Evolutionary conservation across 2,113 vertebrate species (phyloP), one percentile per base, ranked within the genome.

Genomic region (Gadus chalcogrammus): DNA sequence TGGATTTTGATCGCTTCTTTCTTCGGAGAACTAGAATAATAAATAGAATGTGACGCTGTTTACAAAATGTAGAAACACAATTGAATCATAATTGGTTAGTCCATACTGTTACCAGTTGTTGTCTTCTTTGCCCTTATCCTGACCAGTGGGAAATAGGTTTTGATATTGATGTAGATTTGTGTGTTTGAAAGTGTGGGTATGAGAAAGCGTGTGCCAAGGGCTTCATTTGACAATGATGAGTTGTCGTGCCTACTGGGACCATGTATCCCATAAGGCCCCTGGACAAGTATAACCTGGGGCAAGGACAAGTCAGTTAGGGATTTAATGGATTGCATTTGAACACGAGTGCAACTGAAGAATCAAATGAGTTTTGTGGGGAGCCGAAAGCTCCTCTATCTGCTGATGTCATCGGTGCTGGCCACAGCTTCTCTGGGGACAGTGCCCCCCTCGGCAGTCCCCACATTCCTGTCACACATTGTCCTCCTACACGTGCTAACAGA

Each of bases 361-460:
- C 3, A 53, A 28, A 63, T 72, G 13, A 1, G 59, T 60, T 56
- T 3, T 22, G 55, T 65, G 7, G n/a, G 42, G 20, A n/a, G 15
- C 75, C 65, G 59, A 0, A 27, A 62, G 13, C 18, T 63, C 52
- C 35, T 65, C 69, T 68, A 13, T 35, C 68, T 61, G 76, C 76
- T 73, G 77, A 74, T 67, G 67, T 82, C 71, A 77, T 68, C 70
- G 55, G 22, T 0, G 63, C 0, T n/a, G 2, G 55, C 31, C 31
- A 5, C 31, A 35, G 31, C 31, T 35, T 73, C 73, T 70, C 75
- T 74, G 76, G 53, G 79, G 72, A 79, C 72, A 60, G 9, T 67
- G 78, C 72, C 68, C 62, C 67, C 70, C 73, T 80, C 75, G 76
- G 72, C 80, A 71, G 64, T 78, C 71, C n/a, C 61, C 53, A 42